Evolutionary conservation across 1,140 invertebrate species (phyloP).

Genomic region (Leptinotarsa undecemlineata): DNA sequence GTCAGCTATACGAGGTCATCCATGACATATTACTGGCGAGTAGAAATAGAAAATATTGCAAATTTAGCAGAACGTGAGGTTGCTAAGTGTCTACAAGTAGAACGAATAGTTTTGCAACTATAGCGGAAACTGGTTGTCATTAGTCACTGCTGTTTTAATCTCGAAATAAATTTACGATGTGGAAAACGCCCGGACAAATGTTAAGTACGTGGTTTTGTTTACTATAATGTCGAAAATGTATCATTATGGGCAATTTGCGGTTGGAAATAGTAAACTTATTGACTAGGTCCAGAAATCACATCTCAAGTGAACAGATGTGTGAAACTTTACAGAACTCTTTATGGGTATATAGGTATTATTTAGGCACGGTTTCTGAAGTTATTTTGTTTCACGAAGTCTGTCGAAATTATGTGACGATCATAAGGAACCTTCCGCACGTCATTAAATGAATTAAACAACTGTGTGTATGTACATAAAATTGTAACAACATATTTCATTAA

Average conservation of each 20-base stretch:
- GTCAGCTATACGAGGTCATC: constrained; percentile 17
- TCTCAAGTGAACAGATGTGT: too few species aligned
- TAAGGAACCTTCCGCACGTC: too few species aligned
- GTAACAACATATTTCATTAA: too few species aligned
- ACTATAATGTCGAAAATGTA: constrained; percentile 19
- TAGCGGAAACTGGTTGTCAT: constrained; percentile 13
- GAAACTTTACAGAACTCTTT: too few species aligned
- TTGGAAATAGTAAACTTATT: constrained; percentile 1
- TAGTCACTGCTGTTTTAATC: constrained; percentile 21
- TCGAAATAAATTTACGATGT: constrained; percentile 19
- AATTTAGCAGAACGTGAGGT: constrained; percentile 21
- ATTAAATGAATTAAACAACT: too few species aligned
- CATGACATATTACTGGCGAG: constrained; percentile 24
- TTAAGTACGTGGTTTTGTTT: constrained; percentile 23
- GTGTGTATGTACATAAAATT: too few species aligned
- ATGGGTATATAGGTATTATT: too few species aligned
- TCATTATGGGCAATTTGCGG: constrained; percentile 2
- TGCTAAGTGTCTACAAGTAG: constrained; percentile 22
- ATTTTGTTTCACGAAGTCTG: too few species aligned
- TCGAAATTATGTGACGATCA: too few species aligned
- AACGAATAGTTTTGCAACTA: constrained; percentile 18
- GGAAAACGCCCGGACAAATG: constrained; percentile 3
- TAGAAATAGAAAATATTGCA: constrained; percentile 12
- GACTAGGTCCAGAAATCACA: neutral
- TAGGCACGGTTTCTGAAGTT: too few species aligned